Evolutionary conservation across 2,113 vertebrate species (phyloP).

Genomic region (Tenrec ecaudatus): DNA sequence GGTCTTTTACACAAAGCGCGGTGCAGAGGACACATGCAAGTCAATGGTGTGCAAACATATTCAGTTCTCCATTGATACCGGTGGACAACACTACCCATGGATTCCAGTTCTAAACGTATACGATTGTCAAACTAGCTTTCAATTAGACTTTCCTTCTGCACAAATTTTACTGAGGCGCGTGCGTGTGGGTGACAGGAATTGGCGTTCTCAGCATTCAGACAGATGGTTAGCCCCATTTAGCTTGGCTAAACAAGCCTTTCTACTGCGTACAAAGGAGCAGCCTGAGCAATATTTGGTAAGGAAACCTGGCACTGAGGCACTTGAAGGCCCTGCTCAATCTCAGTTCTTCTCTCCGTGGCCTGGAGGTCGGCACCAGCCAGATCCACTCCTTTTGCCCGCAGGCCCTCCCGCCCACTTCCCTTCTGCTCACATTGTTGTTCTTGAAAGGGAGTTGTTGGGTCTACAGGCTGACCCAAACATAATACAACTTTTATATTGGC

Average conservation of each 20-base stretch:
- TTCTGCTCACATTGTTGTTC: not conserved
- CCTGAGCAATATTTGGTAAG: conserved; percentile 5
- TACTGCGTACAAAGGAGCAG: not conserved
- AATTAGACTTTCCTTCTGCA: conserved; percentile 16
- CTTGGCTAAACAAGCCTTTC: conserved; percentile 29
- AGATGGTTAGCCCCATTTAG: conserved; percentile 54
- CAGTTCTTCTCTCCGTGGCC: not conserved
- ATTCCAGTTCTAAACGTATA: conserved; percentile 35
- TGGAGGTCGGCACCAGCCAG: not conserved
- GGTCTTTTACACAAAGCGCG: not conserved
- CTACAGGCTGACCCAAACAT: not conserved
- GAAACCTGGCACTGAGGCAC: not conserved
- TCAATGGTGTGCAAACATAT: not conserved
- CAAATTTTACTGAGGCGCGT: not conserved
- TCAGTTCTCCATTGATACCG: not conserved
- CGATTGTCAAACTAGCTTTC: not conserved
- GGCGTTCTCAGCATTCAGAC: conserved; percentile 21
- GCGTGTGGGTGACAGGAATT: conserved; percentile 3
- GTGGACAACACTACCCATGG: not conserved
- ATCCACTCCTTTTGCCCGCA: not conserved
- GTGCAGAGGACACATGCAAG: not conserved
- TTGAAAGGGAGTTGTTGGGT: not conserved
- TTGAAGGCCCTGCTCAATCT: not conserved
- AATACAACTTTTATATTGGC: not conserved
- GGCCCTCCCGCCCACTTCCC: too few relatives aligned